These are phyloP conservation scores for Bungarus multicinctus DNA, from an alignment of 2,113 vertebrate genomes.

Conservation along the genomic window DNA sequence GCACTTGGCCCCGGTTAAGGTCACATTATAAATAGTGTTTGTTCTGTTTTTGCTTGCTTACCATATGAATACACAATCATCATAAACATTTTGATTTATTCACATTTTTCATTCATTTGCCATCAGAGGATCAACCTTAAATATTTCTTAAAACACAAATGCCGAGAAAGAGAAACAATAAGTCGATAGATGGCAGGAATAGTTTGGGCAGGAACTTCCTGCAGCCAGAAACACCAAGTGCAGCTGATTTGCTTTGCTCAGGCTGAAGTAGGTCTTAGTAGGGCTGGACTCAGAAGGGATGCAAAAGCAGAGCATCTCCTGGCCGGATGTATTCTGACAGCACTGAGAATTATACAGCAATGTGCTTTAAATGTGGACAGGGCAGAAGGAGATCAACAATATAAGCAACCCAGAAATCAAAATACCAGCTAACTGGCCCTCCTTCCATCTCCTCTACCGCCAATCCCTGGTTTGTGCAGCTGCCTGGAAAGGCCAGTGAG, in stretches of 20 bases:
- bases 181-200: not conserved
- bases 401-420: not conserved
- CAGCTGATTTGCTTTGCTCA: not conserved
- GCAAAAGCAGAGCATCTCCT: not conserved
- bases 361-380: not conserved
- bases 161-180: not conserved
- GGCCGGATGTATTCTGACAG: not conserved
- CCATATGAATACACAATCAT: not conserved
- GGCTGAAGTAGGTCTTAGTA: not conserved
- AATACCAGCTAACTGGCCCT: conserved; percentile 14
- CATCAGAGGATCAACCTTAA: not conserved
- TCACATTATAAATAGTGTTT: not conserved
- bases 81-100: not conserved
- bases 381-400: not conserved
- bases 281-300: not conserved
- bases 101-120: not conserved
- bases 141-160: not conserved
- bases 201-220: not conserved
- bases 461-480: conserved; percentile 38
- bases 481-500: conserved; percentile 5
- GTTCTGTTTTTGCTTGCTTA: not conserved
- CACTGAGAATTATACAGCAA: not conserved
- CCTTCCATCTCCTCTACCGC: conserved; percentile 28
- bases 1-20: not conserved
- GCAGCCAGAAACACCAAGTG: not conserved